phyloP scores from a whole-genome alignment of 2,888 invertebrate species.

The Stramonita haemastoma region DNA sequence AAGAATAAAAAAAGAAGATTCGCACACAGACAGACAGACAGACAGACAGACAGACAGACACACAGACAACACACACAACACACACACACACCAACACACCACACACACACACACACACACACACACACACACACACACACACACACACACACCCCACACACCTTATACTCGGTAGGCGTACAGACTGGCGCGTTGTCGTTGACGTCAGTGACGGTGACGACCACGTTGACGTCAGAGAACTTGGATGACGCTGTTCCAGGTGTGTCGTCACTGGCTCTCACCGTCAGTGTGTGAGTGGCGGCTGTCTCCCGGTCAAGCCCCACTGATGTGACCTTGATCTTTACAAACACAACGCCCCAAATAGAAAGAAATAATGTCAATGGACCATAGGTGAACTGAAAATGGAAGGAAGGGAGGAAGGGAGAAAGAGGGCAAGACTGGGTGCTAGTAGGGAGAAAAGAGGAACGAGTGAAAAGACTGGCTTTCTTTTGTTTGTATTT shows the following conservation, averaged over 20 bases:
- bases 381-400: not conserved
- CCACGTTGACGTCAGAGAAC: conserved; percentile 52
- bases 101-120: conserved; percentile 10
- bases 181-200: conserved; percentile 69
- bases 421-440: not conserved
- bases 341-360: not conserved
- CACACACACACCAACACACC: conserved; percentile 13
- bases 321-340: conserved; percentile 15
- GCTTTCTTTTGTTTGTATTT: too few relatives aligned
- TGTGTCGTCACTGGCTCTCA: conserved; percentile 56
- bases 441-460: not conserved
- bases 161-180: conserved; percentile 89
- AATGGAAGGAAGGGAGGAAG: not conserved
- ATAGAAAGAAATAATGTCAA: not conserved
- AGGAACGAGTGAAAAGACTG: not conserved
- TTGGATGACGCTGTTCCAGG: conserved; percentile 49
- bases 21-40: not conserved
- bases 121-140: conserved; percentile 27
- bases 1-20: too few relatives aligned
- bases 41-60: not conserved
- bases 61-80: conserved; percentile 24
- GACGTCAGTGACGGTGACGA: conserved; percentile 63
- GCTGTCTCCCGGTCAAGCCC: conserved; percentile 53
- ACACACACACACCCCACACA: not conserved
- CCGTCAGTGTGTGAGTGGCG: conserved; percentile 50